Base-by-base conservation (phyloP, 2,888 invertebrate species). In the Aspidapion aeneum region DNA sequence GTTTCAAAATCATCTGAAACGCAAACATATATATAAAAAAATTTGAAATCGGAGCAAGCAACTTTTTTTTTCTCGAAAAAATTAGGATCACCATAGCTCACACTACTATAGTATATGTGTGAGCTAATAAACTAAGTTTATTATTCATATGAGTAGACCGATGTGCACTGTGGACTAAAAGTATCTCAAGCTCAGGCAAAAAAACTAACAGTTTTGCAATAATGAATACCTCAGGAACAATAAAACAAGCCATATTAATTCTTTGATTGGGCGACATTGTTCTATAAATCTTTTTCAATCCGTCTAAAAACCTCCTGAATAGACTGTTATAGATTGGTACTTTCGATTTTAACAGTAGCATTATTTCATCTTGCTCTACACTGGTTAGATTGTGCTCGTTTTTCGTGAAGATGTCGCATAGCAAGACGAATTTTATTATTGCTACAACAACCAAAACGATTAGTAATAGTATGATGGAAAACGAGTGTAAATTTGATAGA, bases 281-380 rank as follows among this genome's bases (percentile, higher is more conserved):
- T 61, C 84, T 82, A 70, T 87, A 84, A 52, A 87, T 85, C 59
- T 81, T 82, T 69, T 86, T 84, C 55, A 86, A 81, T 58, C 84
- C 85, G 66, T 85, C 83, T 56, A 88, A 74, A 64, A 88, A 82
- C 69, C 84, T 83, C 63, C 85, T 83, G 62, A 87, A 77, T 74
- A 88, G 88, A 58, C 83, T 83, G 76, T 88, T 81, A 71, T 88
- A 87, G 58, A 87, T 81, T n/a, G 88, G 87, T 64, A 88, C 80
- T 65, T 87, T 82, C 21, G 86, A 85, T 73, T 86, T 86, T 49
- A 87, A 85, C 75, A 87, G 88, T 72, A 85, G 83, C 63, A 88
- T 85, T 20, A 89, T 87, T 77, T 88, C 87, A 73, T 88, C 84
- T 66, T 87, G 81, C 73, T 89, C 88, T 68, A 85, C 84, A 63